Base-by-base conservation (phyloP, 2,888 invertebrate species). In the Volucella inanis region DNA sequence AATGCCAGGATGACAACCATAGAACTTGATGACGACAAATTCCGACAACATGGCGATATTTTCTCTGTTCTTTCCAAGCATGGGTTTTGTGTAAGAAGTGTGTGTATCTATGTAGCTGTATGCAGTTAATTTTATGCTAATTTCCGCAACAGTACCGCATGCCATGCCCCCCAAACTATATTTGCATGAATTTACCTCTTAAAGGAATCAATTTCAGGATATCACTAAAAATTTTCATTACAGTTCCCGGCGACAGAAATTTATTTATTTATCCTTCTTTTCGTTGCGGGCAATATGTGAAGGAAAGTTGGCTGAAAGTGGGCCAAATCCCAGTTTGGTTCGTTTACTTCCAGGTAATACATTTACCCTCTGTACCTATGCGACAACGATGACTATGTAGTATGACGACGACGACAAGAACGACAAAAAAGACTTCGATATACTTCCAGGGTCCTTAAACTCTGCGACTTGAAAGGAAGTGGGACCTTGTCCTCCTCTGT, bases 161-260 rank as follows among this genome's bases (percentile, higher is more conserved):
- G 9, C 52, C 43, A 45, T 49, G 39, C 74, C 50, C 52, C 75
- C 52, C 80, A 64, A 77, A 74, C 81, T 68, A 77, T 62, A 77
- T 85, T 85, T 81, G 68, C 85, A 85, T 81, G 81, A 68, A 76
- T 76, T 81, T 80, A 68, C 72, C 81, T 81, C 72, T 85, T 76
- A 81, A 72, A 81, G 81, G 85, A 85, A 85, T 85, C 85, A 81
- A 85, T 85, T 85, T 77, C 85, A 77, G 85, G 81, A 85, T 81
- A 81, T 77, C 71, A 64, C 77, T 72, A 68, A 81, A 31, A 85
- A 80, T 76, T 85, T 85, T 85, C 85, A 85, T 77, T 85, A 77
- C 49, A 38, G 22, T 31, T 31, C 61, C 43, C 47, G 55, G 59
- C 64, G 43, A 64, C 71, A 67, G 57, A 49, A 74, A 74, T 74